Conservation (phyloP, 2,113 vertebrate genomes). For the Cettia cetti region DNA sequence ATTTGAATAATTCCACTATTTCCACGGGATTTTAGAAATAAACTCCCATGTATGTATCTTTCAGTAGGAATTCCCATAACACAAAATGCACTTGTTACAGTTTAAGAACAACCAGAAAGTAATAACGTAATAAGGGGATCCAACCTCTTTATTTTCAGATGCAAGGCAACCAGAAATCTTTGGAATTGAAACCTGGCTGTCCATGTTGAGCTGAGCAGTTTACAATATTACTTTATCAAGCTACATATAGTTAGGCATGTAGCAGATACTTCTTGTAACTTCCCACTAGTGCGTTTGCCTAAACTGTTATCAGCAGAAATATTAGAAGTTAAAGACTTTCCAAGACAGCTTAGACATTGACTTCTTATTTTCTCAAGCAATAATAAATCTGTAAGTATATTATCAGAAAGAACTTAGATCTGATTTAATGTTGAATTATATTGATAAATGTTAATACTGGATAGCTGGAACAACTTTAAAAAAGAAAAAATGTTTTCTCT, state of each 20-base stretch:
- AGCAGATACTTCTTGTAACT: neutral
- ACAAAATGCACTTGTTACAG: neutral
- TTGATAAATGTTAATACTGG: conserved; percentile 3
- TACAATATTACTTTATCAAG: neutral
- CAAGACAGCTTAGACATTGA: neutral
- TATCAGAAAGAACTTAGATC: neutral
- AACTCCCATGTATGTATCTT: neutral
- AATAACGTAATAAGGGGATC: neutral
- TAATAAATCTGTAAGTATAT: conserved; percentile 12
- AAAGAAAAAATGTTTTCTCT: neutral
- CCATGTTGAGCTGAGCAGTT: neutral
- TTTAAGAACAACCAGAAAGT: neutral
- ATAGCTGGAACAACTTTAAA: conserved; percentile 23
- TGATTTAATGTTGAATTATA: conserved; percentile 6
- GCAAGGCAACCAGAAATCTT: neutral
- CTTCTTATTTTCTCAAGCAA: conserved; percentile 15
- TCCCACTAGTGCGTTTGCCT: neutral
- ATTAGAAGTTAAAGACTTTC: neutral
- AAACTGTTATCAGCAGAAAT: neutral
- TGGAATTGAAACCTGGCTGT: neutral
- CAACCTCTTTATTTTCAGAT: neutral
- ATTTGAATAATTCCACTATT: conserved; percentile 44
- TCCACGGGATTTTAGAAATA: conserved; percentile 29
- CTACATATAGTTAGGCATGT: neutral
- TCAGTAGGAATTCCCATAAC: neutral